A percentile compares a stretch with the other conserved stretches of the same genome.
phyloP scores from a whole-genome alignment of 1,140 invertebrate genomes.

The Lanistes nyassanus region DNA sequence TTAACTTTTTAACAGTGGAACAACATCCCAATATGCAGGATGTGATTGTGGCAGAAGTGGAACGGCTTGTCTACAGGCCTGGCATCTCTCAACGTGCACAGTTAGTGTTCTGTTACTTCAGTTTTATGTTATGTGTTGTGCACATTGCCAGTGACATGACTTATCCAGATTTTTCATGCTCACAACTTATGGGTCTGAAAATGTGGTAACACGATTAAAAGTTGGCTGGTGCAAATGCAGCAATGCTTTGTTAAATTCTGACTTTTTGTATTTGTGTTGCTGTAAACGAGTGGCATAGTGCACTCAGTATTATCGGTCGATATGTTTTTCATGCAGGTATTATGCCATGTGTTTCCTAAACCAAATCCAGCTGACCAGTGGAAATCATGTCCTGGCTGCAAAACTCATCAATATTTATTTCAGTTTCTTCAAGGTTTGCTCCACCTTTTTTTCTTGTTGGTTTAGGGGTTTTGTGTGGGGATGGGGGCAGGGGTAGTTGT shows the following conservation, averaged over 20 bases:
- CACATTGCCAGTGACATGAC: no score
- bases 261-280: background rate
- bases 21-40: constrained; percentile 93
- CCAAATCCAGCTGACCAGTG: constrained; percentile 78
- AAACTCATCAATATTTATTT: constrained; percentile 93
- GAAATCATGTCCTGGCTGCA: constrained; percentile 81
- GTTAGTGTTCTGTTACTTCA: constrained; percentile 43
- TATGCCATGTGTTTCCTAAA: constrained; percentile 93
- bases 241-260: no score
- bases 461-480: no score
- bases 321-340: constrained; percentile 71
- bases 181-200: no score
- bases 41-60: constrained; percentile 87
- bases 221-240: no score
- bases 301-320: background rate
- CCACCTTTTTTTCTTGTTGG: no score
- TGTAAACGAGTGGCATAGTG: background rate
- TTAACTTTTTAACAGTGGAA: constrained; percentile 62
- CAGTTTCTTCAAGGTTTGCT: constrained; percentile 90
- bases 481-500: no score
- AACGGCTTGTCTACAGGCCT: constrained; percentile 87
- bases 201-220: no score
- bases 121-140: no score
- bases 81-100: constrained; percentile 88
- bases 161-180: no score